Evolutionary conservation across 2,113 vertebrate species (phyloP).

Genomic region (Tetraodon nigroviridis): DNA sequence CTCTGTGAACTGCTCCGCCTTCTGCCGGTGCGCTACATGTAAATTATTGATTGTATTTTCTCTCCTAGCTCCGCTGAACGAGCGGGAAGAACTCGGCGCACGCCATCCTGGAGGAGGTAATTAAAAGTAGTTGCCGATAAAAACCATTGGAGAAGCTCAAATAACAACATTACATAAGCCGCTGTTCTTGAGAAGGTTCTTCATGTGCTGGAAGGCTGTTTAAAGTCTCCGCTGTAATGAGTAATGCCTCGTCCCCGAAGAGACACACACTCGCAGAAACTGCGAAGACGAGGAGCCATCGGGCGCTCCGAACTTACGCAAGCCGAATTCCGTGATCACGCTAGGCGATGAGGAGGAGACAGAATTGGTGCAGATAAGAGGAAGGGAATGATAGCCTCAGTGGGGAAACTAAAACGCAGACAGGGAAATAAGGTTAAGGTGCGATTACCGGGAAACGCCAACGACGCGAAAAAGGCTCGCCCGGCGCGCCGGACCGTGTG

Average conservation of each 20-base stretch:
- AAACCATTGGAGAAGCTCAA: constrained; percentile 15
- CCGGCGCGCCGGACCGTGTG: constrained; percentile 13
- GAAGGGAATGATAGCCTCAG: constrained; percentile 25
- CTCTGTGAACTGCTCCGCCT: not conserved
- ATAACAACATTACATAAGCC: constrained; percentile 49
- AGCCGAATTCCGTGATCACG: constrained; percentile 16
- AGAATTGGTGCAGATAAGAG: constrained; percentile 5
- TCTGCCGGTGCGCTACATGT: constrained; percentile 8
- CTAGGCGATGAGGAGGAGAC: constrained; percentile 1
- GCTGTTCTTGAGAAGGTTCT: constrained; percentile 14
- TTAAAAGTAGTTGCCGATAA: constrained; percentile 29
- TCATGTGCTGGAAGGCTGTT: constrained; percentile 38
- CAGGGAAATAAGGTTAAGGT: constrained; percentile 35
- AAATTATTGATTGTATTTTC: constrained; percentile 29
- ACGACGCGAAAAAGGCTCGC: constrained; percentile 45
- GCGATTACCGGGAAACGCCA: constrained; percentile 34
- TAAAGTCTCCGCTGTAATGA: constrained; percentile 44
- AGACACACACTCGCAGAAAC: constrained; percentile 14
- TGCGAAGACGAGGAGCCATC: not conserved
- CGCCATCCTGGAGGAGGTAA: constrained; percentile 27
- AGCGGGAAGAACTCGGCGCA: constrained; percentile 7
- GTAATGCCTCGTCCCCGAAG: constrained; percentile 35
- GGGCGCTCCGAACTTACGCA: not conserved
- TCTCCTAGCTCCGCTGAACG: constrained; percentile 20
- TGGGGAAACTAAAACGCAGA: constrained; percentile 27